A percentile compares a stretch with the other conserved stretches of the same genome.
These are phyloP conservation scores for Coenonympha glycerion DNA, from an alignment of 2,888 invertebrate species.

Conservation along the genomic window DNA sequence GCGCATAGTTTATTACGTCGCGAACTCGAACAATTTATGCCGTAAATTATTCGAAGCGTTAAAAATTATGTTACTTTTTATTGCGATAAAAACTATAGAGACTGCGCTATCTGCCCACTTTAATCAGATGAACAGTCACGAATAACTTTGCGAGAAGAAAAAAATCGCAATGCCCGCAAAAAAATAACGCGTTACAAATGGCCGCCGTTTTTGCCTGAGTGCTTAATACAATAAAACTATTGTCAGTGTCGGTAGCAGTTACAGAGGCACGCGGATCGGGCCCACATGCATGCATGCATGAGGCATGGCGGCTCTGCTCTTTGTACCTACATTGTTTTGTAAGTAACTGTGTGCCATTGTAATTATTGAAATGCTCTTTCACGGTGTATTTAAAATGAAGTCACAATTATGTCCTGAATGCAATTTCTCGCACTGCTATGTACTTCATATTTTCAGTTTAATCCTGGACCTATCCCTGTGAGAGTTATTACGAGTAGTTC, in stretches of 20 bases:
- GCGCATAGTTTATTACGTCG: conserved; percentile 21
- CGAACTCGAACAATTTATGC: conserved; percentile 14
- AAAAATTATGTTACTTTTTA: neutral
- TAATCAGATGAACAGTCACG: conserved; percentile 8
- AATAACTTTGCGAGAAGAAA: neutral
- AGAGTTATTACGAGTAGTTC: too few relatives aligned
- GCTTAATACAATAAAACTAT: conserved; percentile 40
- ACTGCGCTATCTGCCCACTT: neutral
- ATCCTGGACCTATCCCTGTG: too few relatives aligned
- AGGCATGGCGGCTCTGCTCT: conserved; percentile 29
- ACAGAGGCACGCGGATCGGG: conserved; percentile 33
- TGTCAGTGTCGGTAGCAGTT: conserved; percentile 50
- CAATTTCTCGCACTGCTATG: too few relatives aligned
- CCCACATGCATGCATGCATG: conserved; percentile 49
- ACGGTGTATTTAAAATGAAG: neutral
- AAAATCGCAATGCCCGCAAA: conserved; percentile 2
- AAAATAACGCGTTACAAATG: conserved; percentile 6
- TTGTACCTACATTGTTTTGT: conserved; percentile 13
- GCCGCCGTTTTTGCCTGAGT: conserved; percentile 1
- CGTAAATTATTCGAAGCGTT: conserved; percentile 13
- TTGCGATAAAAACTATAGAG: neutral
- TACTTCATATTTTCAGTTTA: too few relatives aligned
- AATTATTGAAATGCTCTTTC: conserved; percentile 4
- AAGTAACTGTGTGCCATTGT: conserved; percentile 3
- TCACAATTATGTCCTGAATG: neutral